Conservation (phyloP, 2,888 invertebrate species). For the Athrips mouffetella region DNA sequence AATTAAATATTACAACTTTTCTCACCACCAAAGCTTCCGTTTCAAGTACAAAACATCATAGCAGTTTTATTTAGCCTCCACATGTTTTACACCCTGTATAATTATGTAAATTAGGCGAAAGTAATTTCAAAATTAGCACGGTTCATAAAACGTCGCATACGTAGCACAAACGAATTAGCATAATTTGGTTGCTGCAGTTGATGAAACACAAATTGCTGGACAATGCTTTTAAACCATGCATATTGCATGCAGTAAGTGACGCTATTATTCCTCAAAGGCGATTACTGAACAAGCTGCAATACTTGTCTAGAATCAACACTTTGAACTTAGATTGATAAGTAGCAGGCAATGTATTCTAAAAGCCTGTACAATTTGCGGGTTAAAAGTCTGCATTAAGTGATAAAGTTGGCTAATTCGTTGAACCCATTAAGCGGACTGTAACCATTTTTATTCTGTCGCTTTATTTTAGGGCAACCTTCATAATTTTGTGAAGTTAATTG, state of each 20-base stretch:
- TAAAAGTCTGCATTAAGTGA: not conserved
- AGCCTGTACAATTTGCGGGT: no score
- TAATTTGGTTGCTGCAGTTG: not conserved
- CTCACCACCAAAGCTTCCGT: no score
- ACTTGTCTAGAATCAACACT: not conserved
- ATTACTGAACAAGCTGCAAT: not conserved
- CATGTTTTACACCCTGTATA: no score
- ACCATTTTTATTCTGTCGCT: conserved; percentile 4
- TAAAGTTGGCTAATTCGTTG: not conserved
- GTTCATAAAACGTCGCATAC: not conserved
- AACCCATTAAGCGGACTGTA: not conserved
- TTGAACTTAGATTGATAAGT: no score
- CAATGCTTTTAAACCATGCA: not conserved
- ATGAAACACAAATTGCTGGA: not conserved
- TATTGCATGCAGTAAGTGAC: not conserved
- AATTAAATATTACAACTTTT: no score
- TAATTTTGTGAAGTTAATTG: conserved; percentile 1
- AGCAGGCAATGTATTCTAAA: no score
- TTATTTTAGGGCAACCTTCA: not conserved
- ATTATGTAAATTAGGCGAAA: no score
- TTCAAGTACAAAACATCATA: no score
- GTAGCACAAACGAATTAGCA: not conserved
- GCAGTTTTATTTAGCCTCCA: no score
- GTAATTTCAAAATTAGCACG: no score
- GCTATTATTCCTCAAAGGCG: not conserved